Evolutionary conservation across 2,113 vertebrate genomes (phyloP), one percentile per base, ranked within the genome.

Genomic region (Scomber japonicus): DNA sequence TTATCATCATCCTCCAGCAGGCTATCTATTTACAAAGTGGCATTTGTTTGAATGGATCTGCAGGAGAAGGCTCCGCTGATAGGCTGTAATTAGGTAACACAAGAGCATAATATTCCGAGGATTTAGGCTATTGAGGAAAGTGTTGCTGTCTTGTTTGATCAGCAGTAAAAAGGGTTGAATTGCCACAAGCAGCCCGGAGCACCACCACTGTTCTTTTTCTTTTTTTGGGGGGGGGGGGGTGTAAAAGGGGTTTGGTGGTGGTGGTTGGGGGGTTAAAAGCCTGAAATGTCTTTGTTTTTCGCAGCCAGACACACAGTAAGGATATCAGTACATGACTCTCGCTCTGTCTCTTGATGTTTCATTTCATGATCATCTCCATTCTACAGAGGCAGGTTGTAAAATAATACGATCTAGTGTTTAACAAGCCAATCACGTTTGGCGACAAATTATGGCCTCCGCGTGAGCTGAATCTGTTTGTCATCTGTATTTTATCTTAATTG

Each of bases 281-380:
- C 56, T 73, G 53, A 85, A 63, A 80, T 82, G 71, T 80, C 69
- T 88, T 85, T 83, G 71, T 75, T 81, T 88, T 75, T 51, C 46
- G n/a, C 46, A 65, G 59, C 49, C 70, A 80, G 24, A 59, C 61
- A 69, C 24, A 40, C 35, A 40, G 35, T 40, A 40, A 40, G 35
- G 35, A 40, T 27, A 27, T 49, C 50, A 59, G 65, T 63, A 10
- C 14, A 56, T n/a, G 35, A 21, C 21, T 49, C 2, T 40, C 35
- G 0, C 15, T 69, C n/a, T 55, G 57, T 27, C 24, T 27, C 24
- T 27, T 27, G 61, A 50, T 60, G 55, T 67, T 27, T 2, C 21
- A 16, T 53, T 65, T 64, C 17, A 53, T 69, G 56, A 55, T 62
- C 53, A 77, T 8, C 50, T 45, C 64, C 24, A 27, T 27, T 27